Evolutionary conservation across 2,797 vertebrate species (phyloP).

Genomic region (Rhynchotus rufescens): DNA sequence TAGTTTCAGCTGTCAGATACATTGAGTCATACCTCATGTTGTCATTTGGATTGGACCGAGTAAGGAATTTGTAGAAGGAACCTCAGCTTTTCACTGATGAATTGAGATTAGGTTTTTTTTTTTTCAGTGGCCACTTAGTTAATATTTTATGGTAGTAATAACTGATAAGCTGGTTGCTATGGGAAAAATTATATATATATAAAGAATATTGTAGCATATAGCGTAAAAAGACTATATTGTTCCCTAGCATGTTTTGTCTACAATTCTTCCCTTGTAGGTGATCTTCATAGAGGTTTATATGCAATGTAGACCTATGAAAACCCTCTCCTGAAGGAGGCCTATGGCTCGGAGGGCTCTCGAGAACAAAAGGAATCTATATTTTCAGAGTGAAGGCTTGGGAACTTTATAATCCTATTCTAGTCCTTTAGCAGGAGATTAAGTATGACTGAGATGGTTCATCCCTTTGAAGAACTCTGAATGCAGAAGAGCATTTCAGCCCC

Average conservation of each 20-base stretch:
- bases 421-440: not conserved
- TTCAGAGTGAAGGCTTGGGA: not conserved
- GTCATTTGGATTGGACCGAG: not conserved
- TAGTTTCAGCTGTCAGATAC: not conserved
- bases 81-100: not conserved
- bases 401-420: not conserved
- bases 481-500: not conserved
- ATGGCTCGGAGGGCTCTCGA: not conserved
- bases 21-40: not conserved
- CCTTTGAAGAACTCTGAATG: not conserved
- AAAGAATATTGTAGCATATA: not conserved
- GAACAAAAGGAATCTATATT: not conserved
- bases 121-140: not conserved
- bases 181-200: not conserved
- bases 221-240: not conserved
- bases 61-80: not conserved
- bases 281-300: not conserved
- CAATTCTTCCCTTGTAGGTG: not conserved
- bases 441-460: not conserved
- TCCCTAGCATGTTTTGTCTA: not conserved
- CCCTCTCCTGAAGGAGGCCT: not conserved
- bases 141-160: not conserved
- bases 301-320: not conserved
- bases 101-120: not conserved
- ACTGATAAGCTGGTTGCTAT: not conserved